Percentiles rank a stretch among this genome's conserved stretches.
Evolutionary conservation across 2,797 vertebrate genomes (phyloP).

Genomic region (Gambelia wislizenii): DNA sequence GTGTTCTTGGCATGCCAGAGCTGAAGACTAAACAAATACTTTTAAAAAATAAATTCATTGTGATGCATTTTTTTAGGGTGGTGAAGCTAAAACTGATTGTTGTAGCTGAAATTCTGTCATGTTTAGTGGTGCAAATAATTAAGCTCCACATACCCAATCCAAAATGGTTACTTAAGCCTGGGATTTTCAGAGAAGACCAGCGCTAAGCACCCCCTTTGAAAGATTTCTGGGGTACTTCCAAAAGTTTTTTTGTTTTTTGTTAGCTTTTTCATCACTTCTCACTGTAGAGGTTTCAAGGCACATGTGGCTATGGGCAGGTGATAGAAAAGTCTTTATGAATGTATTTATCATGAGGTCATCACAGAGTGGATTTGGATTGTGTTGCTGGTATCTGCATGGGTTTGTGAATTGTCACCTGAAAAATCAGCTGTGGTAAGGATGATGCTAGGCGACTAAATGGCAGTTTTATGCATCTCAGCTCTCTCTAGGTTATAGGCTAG

Average conservation of each 20-base stretch:
- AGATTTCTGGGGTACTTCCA: neutral
- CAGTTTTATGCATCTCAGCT: neutral
- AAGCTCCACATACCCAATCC: conserved; percentile 1
- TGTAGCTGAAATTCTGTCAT: conserved; percentile 5
- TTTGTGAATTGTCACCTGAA: neutral
- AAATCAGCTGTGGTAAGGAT: neutral
- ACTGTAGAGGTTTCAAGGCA: neutral
- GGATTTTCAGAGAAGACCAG: conserved; percentile 31
- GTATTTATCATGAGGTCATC: neutral
- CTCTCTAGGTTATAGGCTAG: neutral
- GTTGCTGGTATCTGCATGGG: neutral
- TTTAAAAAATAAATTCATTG: conserved; percentile 14
- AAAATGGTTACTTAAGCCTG: conserved; percentile 4
- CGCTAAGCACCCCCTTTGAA: conserved; percentile 12
- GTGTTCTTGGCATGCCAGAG: conserved; percentile 14
- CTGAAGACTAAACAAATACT: conserved; percentile 34
- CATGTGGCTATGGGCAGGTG: neutral
- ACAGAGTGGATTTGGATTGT: neutral
- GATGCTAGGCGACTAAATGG: neutral
- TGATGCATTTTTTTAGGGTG: conserved; percentile 15
- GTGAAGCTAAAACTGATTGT: conserved; percentile 22
- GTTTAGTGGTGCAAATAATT: conserved; percentile 2
- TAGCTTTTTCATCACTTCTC: neutral
- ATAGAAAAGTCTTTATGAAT: neutral
- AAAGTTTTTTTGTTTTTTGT: neutral